Evolutionary conservation across 2,113 vertebrate species (phyloP).

Genomic region (Ictalurus punctatus): DNA sequence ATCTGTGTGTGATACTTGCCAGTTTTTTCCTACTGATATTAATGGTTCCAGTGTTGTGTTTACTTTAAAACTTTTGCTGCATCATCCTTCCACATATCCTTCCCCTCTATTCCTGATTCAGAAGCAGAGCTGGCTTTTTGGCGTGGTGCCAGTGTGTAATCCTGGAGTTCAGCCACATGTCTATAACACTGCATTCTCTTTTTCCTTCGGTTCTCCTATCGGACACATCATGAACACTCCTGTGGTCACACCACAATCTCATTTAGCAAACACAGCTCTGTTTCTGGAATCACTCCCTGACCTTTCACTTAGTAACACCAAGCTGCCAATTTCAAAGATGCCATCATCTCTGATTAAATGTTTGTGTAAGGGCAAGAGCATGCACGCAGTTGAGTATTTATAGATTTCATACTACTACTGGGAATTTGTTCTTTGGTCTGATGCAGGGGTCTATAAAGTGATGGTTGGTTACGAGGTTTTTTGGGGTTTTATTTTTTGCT

Average conservation of each 20-base stretch:
- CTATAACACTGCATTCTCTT: slow-evolving; percentile 51
- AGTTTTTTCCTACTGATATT: not conserved
- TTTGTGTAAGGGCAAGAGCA: not conserved
- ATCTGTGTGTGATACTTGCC: not conserved
- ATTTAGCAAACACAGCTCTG: slow-evolving; percentile 17
- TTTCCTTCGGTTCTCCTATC: slow-evolving; percentile 28
- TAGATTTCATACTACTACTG: not conserved
- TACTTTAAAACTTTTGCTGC: not conserved
- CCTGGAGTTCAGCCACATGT: slow-evolving; percentile 53
- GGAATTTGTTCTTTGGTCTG: not conserved
- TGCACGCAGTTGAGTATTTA: not conserved
- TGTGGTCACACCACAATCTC: not conserved
- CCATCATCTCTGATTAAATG: not conserved
- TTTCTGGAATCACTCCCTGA: slow-evolving; percentile 32
- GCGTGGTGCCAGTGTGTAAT: slow-evolving; percentile 44
- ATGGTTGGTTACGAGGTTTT: not conserved
- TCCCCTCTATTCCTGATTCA: slow-evolving; percentile 44
- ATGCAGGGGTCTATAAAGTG: not conserved
- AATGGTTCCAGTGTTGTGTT: not conserved
- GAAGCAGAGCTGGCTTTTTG: slow-evolving; percentile 54
- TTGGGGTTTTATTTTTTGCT: not conserved
- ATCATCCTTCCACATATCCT: not conserved
- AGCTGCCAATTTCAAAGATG: slow-evolving; percentile 27
- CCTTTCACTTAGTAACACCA: slow-evolving; percentile 40
- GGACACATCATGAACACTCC: not conserved